Evolutionary conservation across 2,888 invertebrate species (phyloP), one percentile per base, ranked within the genome.

Genomic region (Cryptus viduatorius): DNA sequence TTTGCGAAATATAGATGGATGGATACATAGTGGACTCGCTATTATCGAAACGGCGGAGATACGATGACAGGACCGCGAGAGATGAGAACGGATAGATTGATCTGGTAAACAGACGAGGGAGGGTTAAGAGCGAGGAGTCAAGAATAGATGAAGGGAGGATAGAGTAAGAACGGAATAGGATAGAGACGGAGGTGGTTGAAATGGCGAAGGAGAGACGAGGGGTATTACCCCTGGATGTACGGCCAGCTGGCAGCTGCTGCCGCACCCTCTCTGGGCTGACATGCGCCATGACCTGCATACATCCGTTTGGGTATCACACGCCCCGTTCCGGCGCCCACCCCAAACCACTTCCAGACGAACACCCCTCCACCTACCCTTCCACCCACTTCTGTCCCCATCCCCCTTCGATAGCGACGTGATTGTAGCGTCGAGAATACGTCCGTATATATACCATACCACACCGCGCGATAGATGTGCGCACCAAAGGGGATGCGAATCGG

Each of bases 241-340:
- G 83, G 85, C 86, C 82, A 86, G 87, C 86, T 82, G 86, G 84
- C 79, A 85, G 86, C 87, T 86, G 88, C 86, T 91, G 92, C 92
- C 92, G 92, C 92, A 92, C 92, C 92, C 92, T 91, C 90, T 88
- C 86, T 50, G 73, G 87, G 77, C 88, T 91, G 92, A 89, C 92
- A 92, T 92, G 92, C 92, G 92, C 91, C 91, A 91, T 92, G 92
- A 92, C 91, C 91, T 89, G 89, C 86, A 87, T 87, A 88, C 89
- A 90, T 80, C 44, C 78, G 42, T 69, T 50, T 67, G 68, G 59
- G 69, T 76, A 65, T 37, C 37, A 37, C 1, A 56, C 56, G 14
- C 14, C 75, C 50, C 68, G 75, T 83, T 73, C 65, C 56, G 53
- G 59, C 46, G 67, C 79, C 56, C 24, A 37, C 37, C 59, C 79